These are phyloP conservation scores for Enhydra lutris DNA, from an alignment of 2,113 vertebrate species.

Conservation along the genomic window DNA sequence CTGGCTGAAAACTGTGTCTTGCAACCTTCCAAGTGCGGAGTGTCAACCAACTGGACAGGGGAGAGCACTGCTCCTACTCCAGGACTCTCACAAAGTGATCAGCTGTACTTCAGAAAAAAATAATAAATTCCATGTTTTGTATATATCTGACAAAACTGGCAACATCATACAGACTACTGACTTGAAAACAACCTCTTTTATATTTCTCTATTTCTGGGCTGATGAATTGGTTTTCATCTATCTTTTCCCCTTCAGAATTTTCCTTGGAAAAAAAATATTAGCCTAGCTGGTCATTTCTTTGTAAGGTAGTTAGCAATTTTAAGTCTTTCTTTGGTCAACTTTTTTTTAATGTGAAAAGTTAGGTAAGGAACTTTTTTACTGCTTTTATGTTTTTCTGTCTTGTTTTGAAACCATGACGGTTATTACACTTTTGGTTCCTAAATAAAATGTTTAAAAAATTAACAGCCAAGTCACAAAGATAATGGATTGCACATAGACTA, in stretches of 20 bases:
- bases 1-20: slow-evolving; percentile 99
- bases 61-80: slow-evolving; percentile 87
- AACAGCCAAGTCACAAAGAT: slow-evolving; percentile 90
- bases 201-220: slow-evolving; percentile 90
- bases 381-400: slow-evolving; percentile 90
- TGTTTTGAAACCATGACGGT: slow-evolving; percentile 89
- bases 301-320: slow-evolving; percentile 93
- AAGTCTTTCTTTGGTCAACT: slow-evolving; percentile 89
- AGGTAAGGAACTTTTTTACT: slow-evolving; percentile 90
- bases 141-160: slow-evolving; percentile 96
- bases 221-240: slow-evolving; percentile 87
- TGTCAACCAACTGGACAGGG: slow-evolving; percentile 89
- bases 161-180: slow-evolving; percentile 97
- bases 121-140: slow-evolving; percentile 89
- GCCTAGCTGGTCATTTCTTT: slow-evolving; percentile 94
- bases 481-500: slow-evolving; percentile 94
- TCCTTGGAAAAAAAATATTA: slow-evolving; percentile 88
- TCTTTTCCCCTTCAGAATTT: slow-evolving; percentile 82
- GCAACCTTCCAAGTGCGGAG: slow-evolving; percentile 96
- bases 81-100: slow-evolving; percentile 88
- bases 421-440: slow-evolving; percentile 88
- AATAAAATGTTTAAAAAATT: slow-evolving; percentile 80
- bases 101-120: slow-evolving; percentile 89
- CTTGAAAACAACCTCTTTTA: slow-evolving; percentile 90
- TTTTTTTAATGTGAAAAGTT: slow-evolving; percentile 94